These are phyloP conservation scores for Acromyrmex heyeri DNA, from an alignment of 1,140 invertebrate species.

Conservation along the genomic window DNA sequence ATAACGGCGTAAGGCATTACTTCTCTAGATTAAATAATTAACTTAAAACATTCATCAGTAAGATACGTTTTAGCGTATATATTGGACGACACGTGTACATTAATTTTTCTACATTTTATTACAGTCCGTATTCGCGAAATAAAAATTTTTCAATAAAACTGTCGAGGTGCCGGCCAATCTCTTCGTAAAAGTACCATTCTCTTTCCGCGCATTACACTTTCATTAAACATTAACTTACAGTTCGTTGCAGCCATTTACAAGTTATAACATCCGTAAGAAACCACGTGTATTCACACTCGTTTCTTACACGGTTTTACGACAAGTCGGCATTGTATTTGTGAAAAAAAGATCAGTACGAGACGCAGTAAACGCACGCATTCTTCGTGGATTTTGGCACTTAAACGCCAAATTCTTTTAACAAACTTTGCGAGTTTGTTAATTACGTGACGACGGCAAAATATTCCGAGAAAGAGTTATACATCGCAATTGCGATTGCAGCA, in stretches of 20 bases:
- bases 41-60: not conserved
- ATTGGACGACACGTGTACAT: not conserved
- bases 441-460: constrained; percentile 1
- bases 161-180: not conserved
- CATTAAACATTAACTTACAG: constrained; percentile 45
- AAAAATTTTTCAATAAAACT: constrained; percentile 14
- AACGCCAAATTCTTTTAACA: constrained; percentile 25
- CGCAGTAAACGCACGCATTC: not conserved
- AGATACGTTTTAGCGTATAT: not conserved
- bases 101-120: constrained; percentile 9
- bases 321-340: not conserved
- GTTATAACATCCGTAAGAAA: constrained; percentile 20
- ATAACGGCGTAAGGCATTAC: no score
- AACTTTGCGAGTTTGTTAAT: constrained; percentile 24
- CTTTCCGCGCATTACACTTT: constrained; percentile 24
- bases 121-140: not conserved
- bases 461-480: not conserved
- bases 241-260: constrained; percentile 46
- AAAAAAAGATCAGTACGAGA: not conserved
- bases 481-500: not conserved
- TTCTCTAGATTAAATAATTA: not conserved
- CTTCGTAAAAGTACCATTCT: constrained; percentile 27
- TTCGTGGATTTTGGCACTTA: not conserved
- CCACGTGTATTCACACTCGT: not conserved
- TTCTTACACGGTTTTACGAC: constrained; percentile 1